phyloP scores from a whole-genome alignment of 2,797 vertebrate genomes.

The Trematomus bernacchii region DNA sequence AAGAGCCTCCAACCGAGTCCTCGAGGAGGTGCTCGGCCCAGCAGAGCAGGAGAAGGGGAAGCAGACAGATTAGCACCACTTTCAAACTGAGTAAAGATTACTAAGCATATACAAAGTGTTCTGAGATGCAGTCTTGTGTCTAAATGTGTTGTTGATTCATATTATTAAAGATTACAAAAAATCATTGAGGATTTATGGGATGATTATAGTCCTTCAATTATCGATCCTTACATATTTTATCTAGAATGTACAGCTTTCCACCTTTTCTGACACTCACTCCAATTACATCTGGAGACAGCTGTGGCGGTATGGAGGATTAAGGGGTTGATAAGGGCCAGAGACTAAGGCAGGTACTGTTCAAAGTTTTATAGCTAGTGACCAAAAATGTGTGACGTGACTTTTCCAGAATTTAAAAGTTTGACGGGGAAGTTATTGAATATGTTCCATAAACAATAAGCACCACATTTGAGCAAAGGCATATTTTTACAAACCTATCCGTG shows the following conservation, averaged over 20 bases:
- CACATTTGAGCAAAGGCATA: too few relatives aligned
- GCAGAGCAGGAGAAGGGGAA: slow-evolving; percentile 27
- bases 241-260: background rate
- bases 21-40: slow-evolving; percentile 44
- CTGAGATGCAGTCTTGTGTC: slow-evolving; percentile 5
- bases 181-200: background rate
- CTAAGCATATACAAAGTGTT: background rate
- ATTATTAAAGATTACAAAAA: slow-evolving; percentile 6
- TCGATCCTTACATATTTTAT: background rate
- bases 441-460: too few relatives aligned
- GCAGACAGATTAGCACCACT: background rate
- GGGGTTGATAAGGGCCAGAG: background rate
- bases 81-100: slow-evolving; percentile 14
- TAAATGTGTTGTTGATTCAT: slow-evolving; percentile 8
- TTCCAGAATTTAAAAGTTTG: too few relatives aligned
- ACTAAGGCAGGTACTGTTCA: background rate
- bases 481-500: too few relatives aligned
- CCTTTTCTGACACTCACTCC: background rate
- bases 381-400: too few relatives aligned
- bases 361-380: background rate
- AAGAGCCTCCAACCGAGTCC: slow-evolving; percentile 45
- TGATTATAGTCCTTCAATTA: slow-evolving; percentile 3
- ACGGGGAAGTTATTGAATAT: too few relatives aligned
- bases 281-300: background rate
- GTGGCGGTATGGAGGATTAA: background rate